Evolutionary conservation across 2,113 vertebrate genomes (phyloP), one percentile per base, ranked within the genome.

Genomic region (Carassius auratus): DNA sequence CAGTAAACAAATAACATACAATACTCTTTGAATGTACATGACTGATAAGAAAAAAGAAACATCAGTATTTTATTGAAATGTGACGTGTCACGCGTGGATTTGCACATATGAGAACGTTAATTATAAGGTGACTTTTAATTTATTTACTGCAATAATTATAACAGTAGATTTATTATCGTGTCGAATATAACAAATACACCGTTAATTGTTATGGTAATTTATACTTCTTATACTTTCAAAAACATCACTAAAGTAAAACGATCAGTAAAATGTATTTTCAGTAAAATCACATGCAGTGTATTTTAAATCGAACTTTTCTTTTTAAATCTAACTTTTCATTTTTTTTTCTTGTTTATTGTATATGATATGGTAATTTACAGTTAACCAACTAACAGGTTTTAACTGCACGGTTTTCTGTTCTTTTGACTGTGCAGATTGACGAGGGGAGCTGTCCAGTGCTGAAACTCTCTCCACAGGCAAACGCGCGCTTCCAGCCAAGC

Each of bases 391-490:
- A 14, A 73, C 38, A 45, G 19, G 8, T 42, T 73, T 76, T 50
- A 30, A 76, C 45, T 52, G 23, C 9, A 30, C 15, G 23, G 12
- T 52, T 76, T 76, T 38, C 21, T 45, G 50, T 59, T 26, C 17
- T 23, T 48, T 17, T 7, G 42, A 48, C 45, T 48, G 45, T 48
- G 45, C 45, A 48, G 45, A 48, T 48, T 48, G 57, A 21, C 17
- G 59, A 42, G 23, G 86, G 89, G 45, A 84, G 84, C 87, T 88
- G 85, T 88, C 87, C 87, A 86, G 89, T 88, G 83, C 87, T 90
- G 79, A 89, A 88, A 76, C 55, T 74, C 55, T 61, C 74, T 30
- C 74, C 45, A 36, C 7, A 2, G 36, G n/a, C 36, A 64, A 42
- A 61, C 13, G 74, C 55, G 33, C 76, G 76, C 57, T 48, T 48